A percentile compares a stretch with the other conserved stretches of the same genome.
Conservation (phyloP, 2,888 invertebrate genomes). For the Cinara cedri region DNA sequence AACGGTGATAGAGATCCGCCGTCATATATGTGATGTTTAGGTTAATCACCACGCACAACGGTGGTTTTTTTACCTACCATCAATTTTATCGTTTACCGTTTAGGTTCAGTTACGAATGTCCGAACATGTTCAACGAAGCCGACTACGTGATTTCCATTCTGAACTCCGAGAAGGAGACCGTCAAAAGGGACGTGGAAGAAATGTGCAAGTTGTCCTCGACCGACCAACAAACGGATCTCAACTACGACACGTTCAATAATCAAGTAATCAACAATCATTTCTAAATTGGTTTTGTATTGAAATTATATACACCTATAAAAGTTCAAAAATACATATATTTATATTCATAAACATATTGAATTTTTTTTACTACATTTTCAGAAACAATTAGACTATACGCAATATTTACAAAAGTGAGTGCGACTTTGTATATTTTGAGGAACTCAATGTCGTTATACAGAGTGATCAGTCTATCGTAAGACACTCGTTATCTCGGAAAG, state of each 20-base stretch:
- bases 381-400: constrained; percentile 9
- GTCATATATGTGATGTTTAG: too few species aligned
- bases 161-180: constrained; percentile 15
- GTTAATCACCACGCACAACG: too few species aligned
- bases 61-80: too few species aligned
- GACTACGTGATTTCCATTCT: constrained; percentile 39
- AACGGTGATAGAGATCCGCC: too few species aligned
- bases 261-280: constrained; percentile 4
- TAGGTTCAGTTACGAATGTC: constrained; percentile 39
- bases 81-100: not conserved
- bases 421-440: too few species aligned
- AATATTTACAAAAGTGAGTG: constrained; percentile 37
- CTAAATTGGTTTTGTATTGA: not conserved
- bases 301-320: too few species aligned
- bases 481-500: too few species aligned
- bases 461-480: too few species aligned
- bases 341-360: not conserved
- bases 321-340: too few species aligned
- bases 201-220: constrained; percentile 41
- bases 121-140: constrained; percentile 45
- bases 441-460: too few species aligned
- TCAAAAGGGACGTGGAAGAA: constrained; percentile 19
- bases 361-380: not conserved
- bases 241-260: constrained; percentile 8
- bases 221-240: not conserved